Evolutionary conservation across 1,140 invertebrate genomes (phyloP).

Genomic region (Mya arenaria): DNA sequence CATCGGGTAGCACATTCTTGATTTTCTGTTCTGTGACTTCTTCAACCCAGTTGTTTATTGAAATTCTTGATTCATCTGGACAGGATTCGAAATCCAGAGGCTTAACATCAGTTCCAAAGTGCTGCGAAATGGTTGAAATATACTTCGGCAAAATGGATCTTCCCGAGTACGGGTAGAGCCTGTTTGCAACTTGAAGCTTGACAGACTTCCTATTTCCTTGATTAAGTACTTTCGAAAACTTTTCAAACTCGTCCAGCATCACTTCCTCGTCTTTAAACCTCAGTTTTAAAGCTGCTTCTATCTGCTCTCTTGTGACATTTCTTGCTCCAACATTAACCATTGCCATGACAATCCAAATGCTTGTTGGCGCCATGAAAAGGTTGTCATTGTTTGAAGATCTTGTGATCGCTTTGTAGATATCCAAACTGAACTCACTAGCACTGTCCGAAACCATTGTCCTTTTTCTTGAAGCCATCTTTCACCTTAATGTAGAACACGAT

Average conservation of each 20-base stretch:
- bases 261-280: not conserved
- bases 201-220: constrained; percentile 11
- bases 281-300: not conserved
- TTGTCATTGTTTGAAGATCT: not conserved
- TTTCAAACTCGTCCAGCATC: constrained; percentile 9
- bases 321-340: constrained; percentile 8
- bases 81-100: constrained; percentile 12
- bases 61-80: constrained; percentile 66
- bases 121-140: not conserved
- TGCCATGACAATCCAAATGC: not conserved
- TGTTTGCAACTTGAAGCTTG: constrained; percentile 27
- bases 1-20: too few relatives aligned
- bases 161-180: constrained; percentile 35
- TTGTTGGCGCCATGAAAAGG: not conserved
- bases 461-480: not conserved
- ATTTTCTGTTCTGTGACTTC: constrained; percentile 86
- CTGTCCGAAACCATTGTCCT: not conserved
- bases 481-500: not conserved
- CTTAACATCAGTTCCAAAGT: constrained; percentile 41
- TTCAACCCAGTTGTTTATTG: constrained; percentile 87
- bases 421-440: not conserved
- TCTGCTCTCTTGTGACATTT: not conserved
- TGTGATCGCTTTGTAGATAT: not conserved
- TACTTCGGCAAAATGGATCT: constrained; percentile 31
- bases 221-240: constrained; percentile 17